phyloP scores from a whole-genome alignment of 2,888 invertebrate species.

The Drosophila kambysellisi region DNA sequence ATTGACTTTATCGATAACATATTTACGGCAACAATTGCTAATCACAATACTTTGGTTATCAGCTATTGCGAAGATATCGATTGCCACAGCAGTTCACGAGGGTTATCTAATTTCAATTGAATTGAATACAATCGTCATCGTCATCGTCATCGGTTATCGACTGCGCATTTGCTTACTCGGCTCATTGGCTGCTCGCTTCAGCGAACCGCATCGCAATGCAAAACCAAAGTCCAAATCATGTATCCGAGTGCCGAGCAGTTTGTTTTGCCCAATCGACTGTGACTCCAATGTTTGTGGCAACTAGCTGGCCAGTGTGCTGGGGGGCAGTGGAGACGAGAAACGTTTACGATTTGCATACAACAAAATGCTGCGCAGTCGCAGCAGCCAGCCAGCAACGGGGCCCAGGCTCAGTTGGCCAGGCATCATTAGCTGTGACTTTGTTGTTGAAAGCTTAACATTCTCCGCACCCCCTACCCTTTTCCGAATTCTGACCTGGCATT shows the following conservation, averaged over 20 bases:
- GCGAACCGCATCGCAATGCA: slow-evolving; percentile 52
- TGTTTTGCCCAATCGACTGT: slow-evolving; percentile 76
- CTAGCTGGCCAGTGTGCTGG: neutral
- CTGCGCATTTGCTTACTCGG: slow-evolving; percentile 54
- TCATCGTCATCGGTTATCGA: slow-evolving; percentile 52
- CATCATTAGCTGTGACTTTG: slow-evolving; percentile 66
- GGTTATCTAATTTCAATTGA: neutral
- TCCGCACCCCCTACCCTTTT: neutral
- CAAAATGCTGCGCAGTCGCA: slow-evolving; percentile 47
- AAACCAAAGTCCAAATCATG: slow-evolving; percentile 56
- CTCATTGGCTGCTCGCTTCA: slow-evolving; percentile 64
- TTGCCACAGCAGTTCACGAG: neutral
- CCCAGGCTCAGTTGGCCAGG: slow-evolving; percentile 28
- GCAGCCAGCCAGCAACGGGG: slow-evolving; percentile 15
- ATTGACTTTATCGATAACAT: neutral
- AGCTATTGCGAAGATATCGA: slow-evolving; percentile 7
- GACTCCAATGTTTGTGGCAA: slow-evolving; percentile 30
- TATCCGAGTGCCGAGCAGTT: slow-evolving; percentile 53
- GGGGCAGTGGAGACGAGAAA: neutral
- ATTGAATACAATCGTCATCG: slow-evolving; percentile 20
- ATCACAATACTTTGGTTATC: neutral
- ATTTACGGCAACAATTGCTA: neutral
- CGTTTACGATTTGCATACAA: slow-evolving; percentile 63
- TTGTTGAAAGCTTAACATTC: slow-evolving; percentile 29
- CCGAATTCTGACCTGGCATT: neutral